Percentiles rank a stretch among this genome's conserved stretches.
These are phyloP conservation scores for Callospermophilus lateralis DNA, from an alignment of 2,113 vertebrate genomes.

Conservation along the genomic window DNA sequence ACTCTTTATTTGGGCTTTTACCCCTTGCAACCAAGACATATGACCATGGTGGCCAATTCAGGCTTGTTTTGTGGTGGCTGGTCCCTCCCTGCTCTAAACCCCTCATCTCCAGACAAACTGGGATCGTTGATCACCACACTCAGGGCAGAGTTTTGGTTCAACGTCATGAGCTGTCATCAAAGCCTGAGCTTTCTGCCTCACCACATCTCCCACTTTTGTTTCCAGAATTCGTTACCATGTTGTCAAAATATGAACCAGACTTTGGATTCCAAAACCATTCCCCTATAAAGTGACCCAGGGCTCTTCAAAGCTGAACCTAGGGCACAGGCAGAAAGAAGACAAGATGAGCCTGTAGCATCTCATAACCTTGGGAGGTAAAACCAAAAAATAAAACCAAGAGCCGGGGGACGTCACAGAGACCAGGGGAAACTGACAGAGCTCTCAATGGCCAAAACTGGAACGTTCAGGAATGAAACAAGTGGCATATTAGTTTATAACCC, in stretches of 20 bases:
- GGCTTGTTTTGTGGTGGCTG: neutral
- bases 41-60: neutral
- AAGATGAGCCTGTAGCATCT: neutral
- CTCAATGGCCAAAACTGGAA: neutral
- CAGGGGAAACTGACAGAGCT: neutral
- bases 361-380: neutral
- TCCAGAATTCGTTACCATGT: slow-evolving; percentile 20
- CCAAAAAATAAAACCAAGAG: slow-evolving; percentile 25
- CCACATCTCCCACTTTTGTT: neutral
- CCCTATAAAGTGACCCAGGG: slow-evolving; percentile 32
- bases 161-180: neutral
- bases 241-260: slow-evolving; percentile 7
- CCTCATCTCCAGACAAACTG: neutral
- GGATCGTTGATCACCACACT: neutral
- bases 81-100: neutral
- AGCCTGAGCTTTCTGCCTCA: neutral
- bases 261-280: neutral
- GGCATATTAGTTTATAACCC: slow-evolving; percentile 16
- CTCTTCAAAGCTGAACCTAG: neutral
- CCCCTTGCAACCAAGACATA: neutral
- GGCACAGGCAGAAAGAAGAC: neutral
- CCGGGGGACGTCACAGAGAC: neutral
- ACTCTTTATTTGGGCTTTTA: neutral
- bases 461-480: slow-evolving; percentile 22
- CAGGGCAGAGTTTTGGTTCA: neutral